phyloP scores from a whole-genome alignment of 2,888 invertebrate species.

The Altica lythri region DNA sequence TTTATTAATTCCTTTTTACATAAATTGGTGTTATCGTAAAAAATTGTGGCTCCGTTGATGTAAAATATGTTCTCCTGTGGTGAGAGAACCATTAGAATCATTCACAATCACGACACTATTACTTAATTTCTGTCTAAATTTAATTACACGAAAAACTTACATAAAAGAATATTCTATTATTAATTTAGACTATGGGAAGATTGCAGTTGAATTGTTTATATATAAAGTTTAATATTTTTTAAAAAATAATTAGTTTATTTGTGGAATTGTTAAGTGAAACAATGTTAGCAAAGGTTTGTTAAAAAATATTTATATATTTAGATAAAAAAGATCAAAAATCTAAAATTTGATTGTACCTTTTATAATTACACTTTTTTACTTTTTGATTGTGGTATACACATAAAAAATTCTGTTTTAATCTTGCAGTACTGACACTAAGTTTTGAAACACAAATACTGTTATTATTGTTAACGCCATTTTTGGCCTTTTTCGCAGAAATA shows the following conservation, averaged over 20 bases:
- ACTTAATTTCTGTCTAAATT: conserved; percentile 1
- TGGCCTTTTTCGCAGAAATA: too few relatives aligned
- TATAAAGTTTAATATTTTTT: conserved; percentile 14
- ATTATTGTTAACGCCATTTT: too few relatives aligned
- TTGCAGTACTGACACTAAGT: too few relatives aligned
- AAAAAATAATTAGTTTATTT: conserved; percentile 15
- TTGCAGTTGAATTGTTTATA: conserved; percentile 5
- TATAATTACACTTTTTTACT: too few relatives aligned
- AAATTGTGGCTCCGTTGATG: too few relatives aligned
- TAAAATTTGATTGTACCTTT: too few relatives aligned
- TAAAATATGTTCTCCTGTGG: too few relatives aligned
- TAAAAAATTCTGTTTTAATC: too few relatives aligned
- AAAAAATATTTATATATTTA: background rate
- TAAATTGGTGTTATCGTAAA: too few relatives aligned
- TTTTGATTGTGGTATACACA: too few relatives aligned
- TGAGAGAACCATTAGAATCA: background rate
- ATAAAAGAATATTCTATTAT: conserved; percentile 13
- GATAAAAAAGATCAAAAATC: background rate
- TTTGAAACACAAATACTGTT: too few relatives aligned
- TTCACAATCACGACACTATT: conserved; percentile 10
- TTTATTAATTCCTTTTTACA: too few relatives aligned
- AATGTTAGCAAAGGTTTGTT: conserved; percentile 15
- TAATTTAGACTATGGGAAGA: conserved; percentile 17
- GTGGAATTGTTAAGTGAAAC: conserved; percentile 1
- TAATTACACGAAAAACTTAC: conserved; percentile 19